These are phyloP conservation scores for Muntiacus reevesi DNA, from an alignment of 2,113 vertebrate species.

Conservation along the genomic window DNA sequence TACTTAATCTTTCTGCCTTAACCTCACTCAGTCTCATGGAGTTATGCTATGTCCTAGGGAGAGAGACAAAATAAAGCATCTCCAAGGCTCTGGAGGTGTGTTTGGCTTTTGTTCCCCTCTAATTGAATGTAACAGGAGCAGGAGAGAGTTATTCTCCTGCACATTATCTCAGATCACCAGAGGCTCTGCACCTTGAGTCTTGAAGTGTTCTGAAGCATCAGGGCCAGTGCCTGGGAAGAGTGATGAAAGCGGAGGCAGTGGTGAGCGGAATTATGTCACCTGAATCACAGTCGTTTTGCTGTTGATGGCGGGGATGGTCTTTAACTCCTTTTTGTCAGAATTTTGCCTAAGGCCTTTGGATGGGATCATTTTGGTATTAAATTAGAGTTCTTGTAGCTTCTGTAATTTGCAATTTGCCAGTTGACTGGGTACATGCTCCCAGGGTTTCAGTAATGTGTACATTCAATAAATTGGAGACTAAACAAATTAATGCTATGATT, in stretches of 20 bases:
- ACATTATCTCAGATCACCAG: not conserved
- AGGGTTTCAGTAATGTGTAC: constrained; percentile 27
- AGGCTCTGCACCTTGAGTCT: not conserved
- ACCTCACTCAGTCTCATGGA: not conserved
- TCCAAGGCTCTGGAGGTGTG: not conserved
- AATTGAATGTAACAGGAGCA: not conserved
- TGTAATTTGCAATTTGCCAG: constrained; percentile 31
- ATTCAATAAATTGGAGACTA: constrained; percentile 33
- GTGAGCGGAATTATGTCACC: not conserved
- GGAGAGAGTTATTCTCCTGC: not conserved
- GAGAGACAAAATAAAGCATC: not conserved
- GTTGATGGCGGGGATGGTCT: not conserved
- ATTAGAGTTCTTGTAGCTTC: constrained; percentile 47
- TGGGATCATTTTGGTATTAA: constrained; percentile 18
- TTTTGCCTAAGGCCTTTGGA: not conserved
- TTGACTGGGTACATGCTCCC: not conserved
- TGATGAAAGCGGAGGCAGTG: not conserved
- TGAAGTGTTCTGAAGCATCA: not conserved
- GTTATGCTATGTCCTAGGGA: not conserved
- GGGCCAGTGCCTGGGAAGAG: not conserved
- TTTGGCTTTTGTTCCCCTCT: not conserved
- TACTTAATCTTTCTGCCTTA: not conserved
- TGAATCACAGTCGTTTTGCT: not conserved
- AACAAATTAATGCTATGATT: constrained; percentile 38
- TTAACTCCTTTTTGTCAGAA: not conserved